Conservation (phyloP, 92 coral and sea anemone species). For the Palythoa caribaeorum region DNA sequence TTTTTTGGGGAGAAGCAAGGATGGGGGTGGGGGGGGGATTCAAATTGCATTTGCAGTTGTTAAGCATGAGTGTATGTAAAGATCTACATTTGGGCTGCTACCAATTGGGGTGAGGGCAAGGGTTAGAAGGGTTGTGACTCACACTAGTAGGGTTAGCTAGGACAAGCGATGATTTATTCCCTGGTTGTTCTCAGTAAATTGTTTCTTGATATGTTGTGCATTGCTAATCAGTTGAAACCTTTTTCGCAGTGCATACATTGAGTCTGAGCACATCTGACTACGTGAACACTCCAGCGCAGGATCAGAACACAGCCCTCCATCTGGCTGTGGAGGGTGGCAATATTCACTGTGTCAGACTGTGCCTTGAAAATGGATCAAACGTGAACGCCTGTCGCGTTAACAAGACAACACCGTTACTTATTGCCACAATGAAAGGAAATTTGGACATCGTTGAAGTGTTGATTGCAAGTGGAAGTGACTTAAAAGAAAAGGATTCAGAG, state of each 20-base stretch:
- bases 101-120: too few species aligned
- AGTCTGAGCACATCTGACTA: conserved; percentile 16
- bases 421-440: conserved; percentile 79
- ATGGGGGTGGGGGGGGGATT: too few species aligned
- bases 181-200: too few species aligned
- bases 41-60: too few species aligned
- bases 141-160: too few species aligned
- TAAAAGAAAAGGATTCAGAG: conserved; percentile 57
- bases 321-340: conserved; percentile 61
- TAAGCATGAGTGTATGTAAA: too few species aligned
- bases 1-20: too few species aligned
- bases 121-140: too few species aligned
- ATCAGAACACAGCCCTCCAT: conserved; percentile 71
- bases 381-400: conserved; percentile 53
- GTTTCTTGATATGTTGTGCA: too few species aligned
- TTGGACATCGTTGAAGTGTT: conserved; percentile 63
- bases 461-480: conserved; percentile 60
- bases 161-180: too few species aligned
- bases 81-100: too few species aligned
- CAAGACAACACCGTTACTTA: conserved; percentile 72
- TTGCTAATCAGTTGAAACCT: too few species aligned
- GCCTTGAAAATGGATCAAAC: conserved; percentile 60
- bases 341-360: conserved; percentile 52
- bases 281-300: conserved; percentile 28
- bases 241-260: background rate